Evolutionary conservation across 2,797 vertebrate genomes (phyloP).

Genomic region (Lemur catta): DNA sequence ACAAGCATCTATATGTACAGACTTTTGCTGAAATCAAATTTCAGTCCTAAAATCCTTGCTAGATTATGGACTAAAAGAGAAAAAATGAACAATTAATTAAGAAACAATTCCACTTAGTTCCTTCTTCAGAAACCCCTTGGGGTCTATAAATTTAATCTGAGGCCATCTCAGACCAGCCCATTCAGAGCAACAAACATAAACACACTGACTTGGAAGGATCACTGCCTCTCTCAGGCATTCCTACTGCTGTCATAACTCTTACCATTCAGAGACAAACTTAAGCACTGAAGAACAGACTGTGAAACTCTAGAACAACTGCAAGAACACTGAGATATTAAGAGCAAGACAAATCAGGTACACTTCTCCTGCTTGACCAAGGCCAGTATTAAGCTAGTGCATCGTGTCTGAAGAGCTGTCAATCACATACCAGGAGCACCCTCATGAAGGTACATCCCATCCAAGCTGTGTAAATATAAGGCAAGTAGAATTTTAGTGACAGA

Average conservation of each 20-base stretch:
- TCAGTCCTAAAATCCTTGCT: constrained; percentile 35
- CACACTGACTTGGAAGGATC: not conserved
- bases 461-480: constrained; percentile 34
- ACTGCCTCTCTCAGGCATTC: not conserved
- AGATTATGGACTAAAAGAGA: constrained; percentile 12
- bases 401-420: constrained; percentile 52
- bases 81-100: not conserved
- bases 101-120: not conserved
- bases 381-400: constrained; percentile 32
- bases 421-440: not conserved
- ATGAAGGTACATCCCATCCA: not conserved
- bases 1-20: not conserved
- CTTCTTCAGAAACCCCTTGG: not conserved
- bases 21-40: constrained; percentile 36
- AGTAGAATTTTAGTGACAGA: constrained; percentile 54
- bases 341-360: constrained; percentile 13
- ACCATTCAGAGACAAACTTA: not conserved
- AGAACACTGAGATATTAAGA: not conserved
- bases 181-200: not conserved
- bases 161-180: not conserved
- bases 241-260: not conserved
- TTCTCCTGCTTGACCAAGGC: constrained; percentile 25
- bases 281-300: not conserved
- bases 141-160: not conserved
- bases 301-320: not conserved